Evolutionary conservation across 2,113 vertebrate genomes (phyloP), one percentile per base, ranked within the genome.

Genomic region (Toxostoma redivivum): DNA sequence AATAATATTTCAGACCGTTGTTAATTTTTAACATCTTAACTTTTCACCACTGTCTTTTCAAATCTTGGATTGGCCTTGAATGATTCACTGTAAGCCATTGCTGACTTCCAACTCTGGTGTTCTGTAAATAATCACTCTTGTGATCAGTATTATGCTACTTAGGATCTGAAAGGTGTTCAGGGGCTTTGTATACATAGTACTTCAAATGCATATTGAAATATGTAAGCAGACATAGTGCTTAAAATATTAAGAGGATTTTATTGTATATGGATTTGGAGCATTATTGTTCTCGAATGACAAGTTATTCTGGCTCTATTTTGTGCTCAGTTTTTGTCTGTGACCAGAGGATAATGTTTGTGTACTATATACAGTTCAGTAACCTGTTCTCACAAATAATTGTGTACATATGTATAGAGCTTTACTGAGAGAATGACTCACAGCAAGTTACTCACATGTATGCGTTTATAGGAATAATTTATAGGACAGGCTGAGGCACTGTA

Each of bases 161-260:
- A 79, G 56, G 44, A 71, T 53, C 31, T 78, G 72, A 54, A 90
- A 93, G 60, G 37, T 3, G 4, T 94, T 79, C 22, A 69, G 13
- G 28, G 17, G 8, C 28, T 93, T 90, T 86, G 60, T 86, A 81
- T 48, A 65, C n/a, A 33, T 30, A 48, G 47, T 78, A 47, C 30
- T 94, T 94, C 53, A 88, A 78, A 81, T 67, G 42, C 60, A 81
- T 38, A 57, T 45, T 48, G 31, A 89, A 86, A 69, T 53, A 57
- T 42, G 15, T 48, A 76, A 86, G 80, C 44, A 90, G 53, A 22
- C 56, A 50, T 79, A 58, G 33, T 62, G 47, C 57, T 91, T 70
- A 82, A 42, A 88, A 89, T 80, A 91, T 88, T 90, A 95, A 92
- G 70, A 92, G 66, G 91, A 95, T 95, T 94, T 92, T 85, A 69